Base-by-base conservation (phyloP, 2,113 vertebrate genomes). In the Octodon degus region DNA sequence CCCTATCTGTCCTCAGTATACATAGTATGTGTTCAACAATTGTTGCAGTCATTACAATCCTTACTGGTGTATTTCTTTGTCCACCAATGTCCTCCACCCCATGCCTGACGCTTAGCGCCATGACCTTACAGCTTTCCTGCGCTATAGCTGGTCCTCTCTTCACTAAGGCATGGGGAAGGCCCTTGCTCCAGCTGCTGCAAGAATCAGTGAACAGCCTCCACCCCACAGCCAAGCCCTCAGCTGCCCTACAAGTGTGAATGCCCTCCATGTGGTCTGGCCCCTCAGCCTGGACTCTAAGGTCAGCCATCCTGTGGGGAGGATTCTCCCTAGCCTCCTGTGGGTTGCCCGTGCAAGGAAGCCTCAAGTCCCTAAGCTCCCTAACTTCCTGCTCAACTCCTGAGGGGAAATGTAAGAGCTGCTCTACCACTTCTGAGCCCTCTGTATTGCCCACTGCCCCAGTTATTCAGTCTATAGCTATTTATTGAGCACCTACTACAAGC, bases 381-480 rank as follows among this genome's bases (percentile, higher is more conserved):
- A 43, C 43, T 16, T n/a, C 11, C 7, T 47, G 20, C 34, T 47
- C 77, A 40, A 47, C 37, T 72, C 53, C 94, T 62, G 60, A n/a
- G 19, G n/a, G 13, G n/a, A 34, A 17, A 9, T 67, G 79, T 5
- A 11, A 83, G 47, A 43, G 55, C 53, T 14, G 12, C 22, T 55
- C 17, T 55, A 47, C 24, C 0, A 2, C 60, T 63, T 60, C 22
- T 11, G 47, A 90, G 40, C 55, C 27, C 67, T 22, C 13, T 1
- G 4, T 6, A 40, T 0, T 11, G 32, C 63, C 77, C 14, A 4
- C 14, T 11, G 11, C 8, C 40, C 67, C 17, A 3, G 2, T 12
- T 32, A 27, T 11, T 47, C 40, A 68, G 17, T 37, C 53, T 27
- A 6, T 25, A 20, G 62, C 20, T 34, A 47, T 22, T 62, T 37